A percentile compares a stretch with the other conserved stretches of the same genome.
phyloP scores from a whole-genome alignment of 2,797 vertebrate genomes.

The Liasis olivaceus region DNA sequence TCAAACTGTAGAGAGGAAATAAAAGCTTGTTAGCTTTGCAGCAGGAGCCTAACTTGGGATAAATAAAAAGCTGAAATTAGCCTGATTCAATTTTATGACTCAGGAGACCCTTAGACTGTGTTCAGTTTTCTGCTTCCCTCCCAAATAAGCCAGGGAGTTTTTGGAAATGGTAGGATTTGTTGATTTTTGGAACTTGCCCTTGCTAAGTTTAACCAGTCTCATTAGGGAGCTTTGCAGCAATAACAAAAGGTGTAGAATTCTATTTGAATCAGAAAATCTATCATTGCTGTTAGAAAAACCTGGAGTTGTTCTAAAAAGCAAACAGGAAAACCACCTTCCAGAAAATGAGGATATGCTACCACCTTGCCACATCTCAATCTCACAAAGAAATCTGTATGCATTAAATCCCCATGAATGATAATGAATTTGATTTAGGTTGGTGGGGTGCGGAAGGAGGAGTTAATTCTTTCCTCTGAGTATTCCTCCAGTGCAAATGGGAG shows the following conservation, averaged over 20 bases:
- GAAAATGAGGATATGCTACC: not conserved
- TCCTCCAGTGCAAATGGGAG: not conserved
- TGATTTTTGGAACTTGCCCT: conserved; percentile 20
- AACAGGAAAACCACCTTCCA: not conserved
- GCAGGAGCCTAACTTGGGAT: not conserved
- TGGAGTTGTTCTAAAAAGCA: not conserved
- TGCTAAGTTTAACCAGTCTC: not conserved
- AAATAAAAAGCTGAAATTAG: conserved; percentile 17
- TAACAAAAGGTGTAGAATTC: conserved; percentile 5
- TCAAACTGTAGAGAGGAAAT: not conserved
- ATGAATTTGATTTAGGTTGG: not conserved
- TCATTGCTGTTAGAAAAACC: not conserved
- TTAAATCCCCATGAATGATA: not conserved
- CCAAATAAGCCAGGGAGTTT: not conserved
- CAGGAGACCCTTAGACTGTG: not conserved
- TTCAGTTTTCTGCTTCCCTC: conserved; percentile 22
- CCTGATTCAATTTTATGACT: not conserved
- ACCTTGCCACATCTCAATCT: too few relatives aligned
- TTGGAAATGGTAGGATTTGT: conserved; percentile 17
- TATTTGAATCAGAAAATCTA: not conserved
- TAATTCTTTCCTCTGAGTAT: not conserved
- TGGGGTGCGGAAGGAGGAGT: not conserved
- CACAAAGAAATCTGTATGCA: not conserved
- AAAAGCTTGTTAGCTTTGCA: conserved; percentile 17
- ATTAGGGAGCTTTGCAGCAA: conserved; percentile 5